phyloP scores from a whole-genome alignment of 2,113 vertebrate species.

The Dipodomys spectabilis region DNA sequence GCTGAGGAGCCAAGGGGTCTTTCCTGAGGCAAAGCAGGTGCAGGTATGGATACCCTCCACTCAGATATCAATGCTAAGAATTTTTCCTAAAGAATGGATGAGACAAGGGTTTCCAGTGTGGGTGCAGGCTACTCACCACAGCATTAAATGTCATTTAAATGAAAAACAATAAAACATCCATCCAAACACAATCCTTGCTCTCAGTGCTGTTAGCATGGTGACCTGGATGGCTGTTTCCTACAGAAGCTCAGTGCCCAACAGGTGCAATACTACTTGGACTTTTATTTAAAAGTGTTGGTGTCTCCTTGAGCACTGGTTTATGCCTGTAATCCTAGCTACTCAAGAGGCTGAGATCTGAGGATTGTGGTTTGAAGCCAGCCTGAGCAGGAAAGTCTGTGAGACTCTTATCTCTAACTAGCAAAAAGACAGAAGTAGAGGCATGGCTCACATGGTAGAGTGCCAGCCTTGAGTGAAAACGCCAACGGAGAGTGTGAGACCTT shows the following conservation, averaged over 20 bases:
- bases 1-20: background rate
- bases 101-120: fast-evolving
- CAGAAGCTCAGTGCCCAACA: no score
- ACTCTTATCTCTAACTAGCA: no score
- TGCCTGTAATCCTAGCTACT: no score
- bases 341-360: no score
- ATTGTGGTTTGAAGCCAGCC: no score
- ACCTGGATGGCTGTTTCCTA: background rate
- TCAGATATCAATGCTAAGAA: background rate
- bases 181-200: background rate
- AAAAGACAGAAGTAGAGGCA: no score
- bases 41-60: background rate
- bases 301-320: no score
- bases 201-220: background rate
- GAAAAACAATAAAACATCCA: background rate
- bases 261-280: background rate
- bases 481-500: no score
- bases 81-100: background rate
- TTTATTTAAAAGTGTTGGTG: background rate
- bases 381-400: no score
- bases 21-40: background rate
- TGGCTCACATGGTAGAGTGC: no score
- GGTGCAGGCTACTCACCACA: fast-evolving
- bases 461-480: no score
- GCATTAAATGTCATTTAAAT: background rate